Percentiles rank a stretch among this genome's conserved stretches.
These are phyloP conservation scores for Rhynchonycteris naso DNA, from an alignment of 2,797 vertebrate genomes.

Conservation along the genomic window DNA sequence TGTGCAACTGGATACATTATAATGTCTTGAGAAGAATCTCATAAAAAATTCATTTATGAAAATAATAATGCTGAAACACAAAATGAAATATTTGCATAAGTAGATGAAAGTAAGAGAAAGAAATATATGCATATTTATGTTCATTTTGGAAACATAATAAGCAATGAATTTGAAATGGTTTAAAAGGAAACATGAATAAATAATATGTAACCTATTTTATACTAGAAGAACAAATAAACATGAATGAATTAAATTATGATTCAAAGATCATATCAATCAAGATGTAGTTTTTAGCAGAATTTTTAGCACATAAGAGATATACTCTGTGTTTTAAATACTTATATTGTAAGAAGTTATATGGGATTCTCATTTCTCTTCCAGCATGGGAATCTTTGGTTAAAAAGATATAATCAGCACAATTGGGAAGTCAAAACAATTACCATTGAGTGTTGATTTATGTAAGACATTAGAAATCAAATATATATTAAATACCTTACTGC, in stretches of 20 bases:
- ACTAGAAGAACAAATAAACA: slow-evolving; percentile 58
- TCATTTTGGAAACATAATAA: slow-evolving; percentile 64
- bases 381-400: not conserved
- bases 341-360: not conserved
- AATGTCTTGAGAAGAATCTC: slow-evolving; percentile 36
- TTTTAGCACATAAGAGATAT: not conserved
- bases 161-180: slow-evolving; percentile 53
- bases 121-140: slow-evolving; percentile 66
- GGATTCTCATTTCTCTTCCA: slow-evolving; percentile 23
- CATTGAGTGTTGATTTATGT: not conserved
- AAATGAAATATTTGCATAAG: slow-evolving; percentile 61
- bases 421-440: not conserved
- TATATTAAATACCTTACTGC: not conserved
- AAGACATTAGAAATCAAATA: not conserved
- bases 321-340: slow-evolving; percentile 1
- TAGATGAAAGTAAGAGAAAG: slow-evolving; percentile 51
- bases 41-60: slow-evolving; percentile 51
- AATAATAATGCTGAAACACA: slow-evolving; percentile 54
- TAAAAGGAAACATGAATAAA: slow-evolving; percentile 72
- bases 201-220: slow-evolving; percentile 65
- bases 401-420: not conserved
- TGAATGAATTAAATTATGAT: slow-evolving; percentile 59
- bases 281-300: slow-evolving; percentile 31
- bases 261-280: slow-evolving; percentile 53
- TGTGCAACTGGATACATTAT: not conserved